Percentiles rank a stretch among this genome's conserved stretches.
Evolutionary conservation across 1,140 invertebrate species (phyloP).

Genomic region (Lerema accius): DNA sequence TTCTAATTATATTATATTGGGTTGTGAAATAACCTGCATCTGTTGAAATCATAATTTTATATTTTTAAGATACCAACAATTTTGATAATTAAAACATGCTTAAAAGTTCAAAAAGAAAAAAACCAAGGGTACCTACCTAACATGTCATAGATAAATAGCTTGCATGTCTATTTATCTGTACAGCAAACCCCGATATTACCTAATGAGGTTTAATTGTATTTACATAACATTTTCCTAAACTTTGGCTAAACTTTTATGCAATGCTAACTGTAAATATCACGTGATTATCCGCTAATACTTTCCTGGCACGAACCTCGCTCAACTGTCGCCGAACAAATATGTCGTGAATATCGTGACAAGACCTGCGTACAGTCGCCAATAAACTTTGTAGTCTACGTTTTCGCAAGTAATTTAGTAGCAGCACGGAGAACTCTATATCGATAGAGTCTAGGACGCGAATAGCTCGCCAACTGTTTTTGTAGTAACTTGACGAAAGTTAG

Average conservation of each 20-base stretch:
- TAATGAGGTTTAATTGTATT: constrained; percentile 1
- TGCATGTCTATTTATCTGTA: too few species aligned
- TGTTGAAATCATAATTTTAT: too few species aligned
- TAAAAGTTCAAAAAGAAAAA: too few species aligned
- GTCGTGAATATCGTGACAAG: constrained; percentile 42
- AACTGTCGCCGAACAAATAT: constrained; percentile 34
- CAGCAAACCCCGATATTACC: background rate
- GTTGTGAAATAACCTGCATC: too few species aligned
- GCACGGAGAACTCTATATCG: constrained; percentile 13
- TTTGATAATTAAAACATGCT: too few species aligned
- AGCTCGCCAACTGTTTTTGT: constrained; percentile 29
- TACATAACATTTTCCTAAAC: background rate
- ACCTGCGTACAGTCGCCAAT: constrained; percentile 46
- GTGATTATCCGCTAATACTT: constrained; percentile 46
- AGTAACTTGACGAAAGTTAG: constrained; percentile 39
- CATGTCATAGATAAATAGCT: too few species aligned
- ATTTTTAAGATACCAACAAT: too few species aligned
- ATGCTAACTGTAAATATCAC: constrained; percentile 38
- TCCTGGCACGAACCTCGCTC: constrained; percentile 44
- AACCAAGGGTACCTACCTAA: too few species aligned
- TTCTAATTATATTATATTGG: too few species aligned
- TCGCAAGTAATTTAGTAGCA: constrained; percentile 16
- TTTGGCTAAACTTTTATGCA: constrained; percentile 23
- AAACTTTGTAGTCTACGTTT: constrained; percentile 40
- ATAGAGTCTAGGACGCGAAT: constrained; percentile 36